A percentile compares a stretch with the other conserved stretches of the same genome.
Conservation (phyloP, 2,113 vertebrate species). For the Phoxinus phoxinus region DNA sequence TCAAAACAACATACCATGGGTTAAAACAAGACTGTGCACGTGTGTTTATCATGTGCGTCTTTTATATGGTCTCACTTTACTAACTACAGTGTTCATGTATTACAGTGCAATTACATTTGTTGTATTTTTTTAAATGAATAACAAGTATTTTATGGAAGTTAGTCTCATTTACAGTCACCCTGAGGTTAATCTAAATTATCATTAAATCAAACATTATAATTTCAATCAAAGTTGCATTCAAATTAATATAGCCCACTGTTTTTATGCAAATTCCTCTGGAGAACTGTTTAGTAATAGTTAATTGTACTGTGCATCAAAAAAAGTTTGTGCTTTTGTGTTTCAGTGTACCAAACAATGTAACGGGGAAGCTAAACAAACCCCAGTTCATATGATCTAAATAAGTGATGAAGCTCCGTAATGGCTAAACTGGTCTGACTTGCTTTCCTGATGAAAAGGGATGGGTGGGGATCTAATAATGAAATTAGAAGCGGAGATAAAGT, state of each 20-base stretch:
- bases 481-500: neutral
- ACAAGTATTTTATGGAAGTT: neutral
- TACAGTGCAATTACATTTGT: neutral
- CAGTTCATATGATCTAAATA: neutral
- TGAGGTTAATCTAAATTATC: too few species aligned
- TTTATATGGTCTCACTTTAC: too few species aligned
- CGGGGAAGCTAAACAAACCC: neutral
- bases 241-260: neutral
- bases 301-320: neutral
- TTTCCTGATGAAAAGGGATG: conserved; percentile 11
- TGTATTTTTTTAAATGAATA: neutral
- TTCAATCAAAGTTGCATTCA: too few species aligned
- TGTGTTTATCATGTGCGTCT: neutral
- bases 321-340: neutral
- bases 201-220: too few species aligned
- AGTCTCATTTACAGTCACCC: too few species aligned
- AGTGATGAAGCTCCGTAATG: neutral
- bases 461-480: neutral
- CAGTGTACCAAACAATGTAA: neutral
- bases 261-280: neutral
- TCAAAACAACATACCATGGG: neutral
- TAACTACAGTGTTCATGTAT: neutral
- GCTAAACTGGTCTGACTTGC: conserved; percentile 17
- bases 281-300: neutral
- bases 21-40: neutral